A percentile compares a stretch with the other conserved stretches of the same genome.
Conservation (phyloP, 2,797 vertebrate species). For the Selene dorsalis region DNA sequence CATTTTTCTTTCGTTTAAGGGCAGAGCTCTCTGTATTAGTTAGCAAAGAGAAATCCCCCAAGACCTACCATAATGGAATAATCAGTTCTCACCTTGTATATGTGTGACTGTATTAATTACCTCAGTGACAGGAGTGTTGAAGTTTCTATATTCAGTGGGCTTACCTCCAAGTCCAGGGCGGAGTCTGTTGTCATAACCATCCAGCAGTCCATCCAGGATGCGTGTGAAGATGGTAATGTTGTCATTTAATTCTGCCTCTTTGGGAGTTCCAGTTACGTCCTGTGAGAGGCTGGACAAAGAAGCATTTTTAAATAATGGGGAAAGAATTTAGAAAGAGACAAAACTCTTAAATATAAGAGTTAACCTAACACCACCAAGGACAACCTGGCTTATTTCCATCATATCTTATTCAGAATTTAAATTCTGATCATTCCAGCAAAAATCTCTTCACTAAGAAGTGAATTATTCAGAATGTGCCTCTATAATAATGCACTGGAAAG, state of each 20-base stretch:
- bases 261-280: constrained; percentile 87
- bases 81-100: constrained; percentile 23
- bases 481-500: not conserved
- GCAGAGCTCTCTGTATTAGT: not conserved
- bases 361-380: too few relatives aligned
- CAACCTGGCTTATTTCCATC: too few relatives aligned
- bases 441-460: not conserved
- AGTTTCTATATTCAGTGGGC: not conserved
- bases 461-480: not conserved
- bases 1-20: constrained; percentile 11
- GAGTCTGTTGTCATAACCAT: constrained; percentile 95
- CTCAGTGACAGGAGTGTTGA: constrained; percentile 16
- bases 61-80: not conserved
- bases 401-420: not conserved
- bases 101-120: constrained; percentile 27
- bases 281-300: constrained; percentile 85
- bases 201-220: constrained; percentile 92
- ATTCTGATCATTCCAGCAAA: not conserved
- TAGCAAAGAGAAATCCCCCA: not conserved
- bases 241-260: constrained; percentile 90
- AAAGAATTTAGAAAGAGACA: not conserved
- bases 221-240: constrained; percentile 97
- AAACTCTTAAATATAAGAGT: not conserved
- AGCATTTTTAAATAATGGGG: not conserved
- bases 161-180: constrained; percentile 94